Percentiles rank a stretch among this genome's conserved stretches.
Conservation (phyloP, 2,888 invertebrate species). For the Orchesellides sinensis region DNA sequence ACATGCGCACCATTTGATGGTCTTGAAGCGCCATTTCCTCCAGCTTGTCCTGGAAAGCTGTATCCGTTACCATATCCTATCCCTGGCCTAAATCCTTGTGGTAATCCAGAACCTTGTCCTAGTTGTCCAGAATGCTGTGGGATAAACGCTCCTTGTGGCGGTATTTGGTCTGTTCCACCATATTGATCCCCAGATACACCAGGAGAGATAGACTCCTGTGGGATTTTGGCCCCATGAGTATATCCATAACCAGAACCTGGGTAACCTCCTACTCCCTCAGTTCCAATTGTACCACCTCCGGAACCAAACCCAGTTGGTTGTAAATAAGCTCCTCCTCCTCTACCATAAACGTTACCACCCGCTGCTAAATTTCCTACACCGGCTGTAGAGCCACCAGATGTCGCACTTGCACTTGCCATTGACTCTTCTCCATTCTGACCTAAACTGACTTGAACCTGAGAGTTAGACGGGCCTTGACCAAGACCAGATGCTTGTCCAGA, state of each 20-base stretch:
- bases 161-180: constrained; percentile 7
- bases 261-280: neutral
- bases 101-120: neutral
- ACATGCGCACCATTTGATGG: no score
- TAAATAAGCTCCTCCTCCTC: neutral
- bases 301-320: neutral
- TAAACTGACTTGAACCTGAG: constrained; percentile 66
- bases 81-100: neutral
- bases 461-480: constrained; percentile 57
- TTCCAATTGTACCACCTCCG: neutral
- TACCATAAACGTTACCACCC: neutral
- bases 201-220: neutral
- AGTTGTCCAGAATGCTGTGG: no score
- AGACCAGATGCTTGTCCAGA: constrained; percentile 63
- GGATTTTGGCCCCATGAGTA: neutral
- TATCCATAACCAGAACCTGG: constrained; percentile 10
- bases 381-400: constrained; percentile 21
- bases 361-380: neutral
- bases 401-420: constrained; percentile 65
- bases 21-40: no score
- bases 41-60: no score
- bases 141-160: no score
- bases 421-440: constrained; percentile 62
- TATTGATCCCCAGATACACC: neutral
- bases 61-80: neutral